Conservation (phyloP, 2,797 vertebrate species). For the Pteropus rufus region DNA sequence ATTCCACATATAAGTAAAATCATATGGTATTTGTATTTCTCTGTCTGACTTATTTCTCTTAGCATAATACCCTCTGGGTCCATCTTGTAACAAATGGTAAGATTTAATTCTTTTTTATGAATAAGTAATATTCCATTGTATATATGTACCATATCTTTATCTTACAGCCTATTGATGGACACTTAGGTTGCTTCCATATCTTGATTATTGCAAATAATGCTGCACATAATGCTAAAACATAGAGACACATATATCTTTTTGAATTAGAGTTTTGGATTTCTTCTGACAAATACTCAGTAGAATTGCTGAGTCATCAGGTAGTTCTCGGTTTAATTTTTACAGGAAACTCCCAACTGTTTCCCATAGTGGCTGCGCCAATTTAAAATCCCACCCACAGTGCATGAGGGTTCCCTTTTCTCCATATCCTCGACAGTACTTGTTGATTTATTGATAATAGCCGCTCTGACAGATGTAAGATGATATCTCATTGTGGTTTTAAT, state of each 20-base stretch:
- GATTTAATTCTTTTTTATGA: neutral
- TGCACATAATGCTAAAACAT: neutral
- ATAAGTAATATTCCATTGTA: neutral
- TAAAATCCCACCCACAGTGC: too few species aligned
- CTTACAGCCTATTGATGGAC: neutral
- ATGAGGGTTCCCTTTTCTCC: too few species aligned
- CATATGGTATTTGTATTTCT: neutral
- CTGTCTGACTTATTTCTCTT: neutral
- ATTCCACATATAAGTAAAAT: neutral
- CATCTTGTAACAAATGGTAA: neutral
- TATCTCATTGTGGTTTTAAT: too few species aligned
- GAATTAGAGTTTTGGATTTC: neutral
- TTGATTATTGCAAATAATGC: neutral
- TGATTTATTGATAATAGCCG: too few species aligned
- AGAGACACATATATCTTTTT: neutral
- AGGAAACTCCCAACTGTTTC: neutral
- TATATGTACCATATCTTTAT: neutral
- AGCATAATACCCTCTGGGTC: neutral
- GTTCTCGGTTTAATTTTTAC: neutral
- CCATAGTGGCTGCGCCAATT: neutral
- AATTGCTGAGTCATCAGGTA: neutral
- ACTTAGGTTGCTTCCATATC: neutral
- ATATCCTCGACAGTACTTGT: too few species aligned
- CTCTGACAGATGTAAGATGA: too few species aligned
- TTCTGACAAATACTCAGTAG: neutral